These are phyloP conservation scores for Rhabdornis inornatus DNA, from an alignment of 2,113 vertebrate genomes.

Conservation along the genomic window DNA sequence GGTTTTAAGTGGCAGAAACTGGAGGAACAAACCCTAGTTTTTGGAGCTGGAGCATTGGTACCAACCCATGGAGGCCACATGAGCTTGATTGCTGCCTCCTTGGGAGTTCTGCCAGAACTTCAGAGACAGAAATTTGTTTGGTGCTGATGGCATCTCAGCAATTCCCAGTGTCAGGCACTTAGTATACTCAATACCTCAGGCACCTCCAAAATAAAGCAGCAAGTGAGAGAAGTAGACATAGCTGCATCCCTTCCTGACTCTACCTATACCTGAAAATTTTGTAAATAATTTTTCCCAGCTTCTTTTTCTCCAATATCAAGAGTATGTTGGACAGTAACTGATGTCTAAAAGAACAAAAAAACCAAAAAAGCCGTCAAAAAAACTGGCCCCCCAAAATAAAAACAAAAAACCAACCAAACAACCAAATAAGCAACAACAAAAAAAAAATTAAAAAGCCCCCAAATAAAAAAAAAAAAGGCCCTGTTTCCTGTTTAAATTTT, in stretches of 20 bases:
- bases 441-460: no score
- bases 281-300: not conserved
- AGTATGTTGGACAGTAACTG: not conserved
- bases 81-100: not conserved
- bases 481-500: not conserved
- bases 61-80: not conserved
- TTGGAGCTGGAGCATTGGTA: not conserved
- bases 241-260: not conserved
- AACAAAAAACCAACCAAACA: not conserved
- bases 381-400: no score
- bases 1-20: not conserved
- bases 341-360: not conserved
- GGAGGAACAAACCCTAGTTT: not conserved
- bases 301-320: not conserved
- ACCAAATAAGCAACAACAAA: no score
- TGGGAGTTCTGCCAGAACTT: not conserved
- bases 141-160: accelerated
- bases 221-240: not conserved
- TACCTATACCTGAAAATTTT: not conserved
- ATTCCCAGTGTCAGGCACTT: not conserved
- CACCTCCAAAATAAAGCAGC: not conserved
- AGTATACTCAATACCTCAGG: not conserved
- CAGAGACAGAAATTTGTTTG: not conserved
- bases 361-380: not conserved
- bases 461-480: accelerated